Evolutionary conservation across 2,888 invertebrate species (phyloP).

Genomic region (Stenoptilia bipunctidactyla): DNA sequence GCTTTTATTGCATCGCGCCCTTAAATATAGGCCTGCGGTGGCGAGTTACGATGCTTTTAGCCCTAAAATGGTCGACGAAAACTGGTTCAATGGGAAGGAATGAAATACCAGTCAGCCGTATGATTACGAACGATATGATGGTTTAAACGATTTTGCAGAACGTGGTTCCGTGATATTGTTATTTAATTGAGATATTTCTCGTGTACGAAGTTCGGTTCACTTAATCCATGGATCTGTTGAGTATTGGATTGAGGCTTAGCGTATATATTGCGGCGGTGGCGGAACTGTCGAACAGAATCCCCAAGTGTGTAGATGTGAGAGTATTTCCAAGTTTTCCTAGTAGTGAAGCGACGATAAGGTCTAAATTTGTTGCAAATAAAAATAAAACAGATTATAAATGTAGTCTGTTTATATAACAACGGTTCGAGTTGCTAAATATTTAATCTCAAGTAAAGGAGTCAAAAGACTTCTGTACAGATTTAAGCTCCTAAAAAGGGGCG

Average conservation of each 20-base stretch:
- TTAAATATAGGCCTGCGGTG: slow-evolving; percentile 62
- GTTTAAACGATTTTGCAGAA: neutral
- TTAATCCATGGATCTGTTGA: neutral
- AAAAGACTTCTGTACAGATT: too few relatives aligned
- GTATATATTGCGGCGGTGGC: slow-evolving; percentile 5
- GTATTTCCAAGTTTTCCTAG: neutral
- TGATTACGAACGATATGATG: neutral
- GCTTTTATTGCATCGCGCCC: slow-evolving; percentile 65
- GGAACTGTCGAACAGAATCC: slow-evolving; percentile 5
- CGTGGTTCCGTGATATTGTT: neutral
- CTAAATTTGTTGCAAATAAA: neutral
- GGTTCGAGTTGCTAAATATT: too few relatives aligned
- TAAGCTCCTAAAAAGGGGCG: slow-evolving; percentile 6
- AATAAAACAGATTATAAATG: too few relatives aligned
- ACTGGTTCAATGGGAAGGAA: slow-evolving; percentile 21
- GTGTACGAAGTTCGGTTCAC: neutral
- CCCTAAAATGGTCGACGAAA: slow-evolving; percentile 42
- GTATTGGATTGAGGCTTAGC: neutral
- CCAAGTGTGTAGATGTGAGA: slow-evolving; percentile 4
- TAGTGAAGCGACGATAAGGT: neutral
- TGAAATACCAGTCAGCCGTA: neutral
- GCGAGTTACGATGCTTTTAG: slow-evolving; percentile 47
- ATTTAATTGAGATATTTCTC: neutral
- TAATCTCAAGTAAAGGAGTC: too few relatives aligned
- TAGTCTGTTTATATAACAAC: too few relatives aligned